phyloP scores from a whole-genome alignment of 1,140 invertebrate species.

The Ceratosolen fusciceps region DNA sequence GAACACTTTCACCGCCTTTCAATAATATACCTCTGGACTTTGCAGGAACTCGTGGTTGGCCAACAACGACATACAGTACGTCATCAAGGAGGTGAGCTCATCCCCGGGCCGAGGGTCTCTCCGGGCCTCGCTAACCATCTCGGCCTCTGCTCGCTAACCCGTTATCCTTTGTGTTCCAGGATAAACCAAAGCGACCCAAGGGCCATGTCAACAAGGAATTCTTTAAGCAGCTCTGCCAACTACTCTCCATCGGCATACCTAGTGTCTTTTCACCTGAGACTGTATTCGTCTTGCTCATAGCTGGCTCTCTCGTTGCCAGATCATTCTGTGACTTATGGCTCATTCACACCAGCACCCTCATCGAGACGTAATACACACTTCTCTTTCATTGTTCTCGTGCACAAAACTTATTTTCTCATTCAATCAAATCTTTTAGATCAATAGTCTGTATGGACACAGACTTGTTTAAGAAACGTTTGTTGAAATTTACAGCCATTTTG shows the following conservation, averaged over 20 bases:
- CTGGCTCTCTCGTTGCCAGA: constrained; percentile 84
- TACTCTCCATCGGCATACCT: constrained; percentile 90
- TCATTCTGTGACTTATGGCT: constrained; percentile 98
- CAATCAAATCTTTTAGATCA: constrained; percentile 75
- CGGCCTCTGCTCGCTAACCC: neutral
- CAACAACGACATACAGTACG: constrained; percentile 78
- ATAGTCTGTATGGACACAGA: constrained; percentile 90
- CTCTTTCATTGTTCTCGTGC: neutral
- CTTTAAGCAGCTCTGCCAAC: constrained; percentile 81
- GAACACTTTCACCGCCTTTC: neutral
- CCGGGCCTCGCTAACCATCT: constrained; percentile 12
- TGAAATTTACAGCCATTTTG: constrained; percentile 85
- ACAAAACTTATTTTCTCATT: neutral
- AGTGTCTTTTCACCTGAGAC: constrained; percentile 81
- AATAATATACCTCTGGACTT: constrained; percentile 3
- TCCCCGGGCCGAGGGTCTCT: neutral
- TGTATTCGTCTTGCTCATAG: constrained; percentile 86
- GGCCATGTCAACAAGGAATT: constrained; percentile 91
- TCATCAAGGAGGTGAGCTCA: constrained; percentile 77
- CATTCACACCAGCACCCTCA: constrained; percentile 92
- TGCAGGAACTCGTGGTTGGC: constrained; percentile 61
- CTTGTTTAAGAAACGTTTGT: constrained; percentile 82
- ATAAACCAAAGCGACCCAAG: constrained; percentile 78
- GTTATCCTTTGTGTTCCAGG: constrained; percentile 60
- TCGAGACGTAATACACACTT: constrained; percentile 83